Conservation (phyloP, 2,797 vertebrate species). For the Halcyon smyrnensis region DNA sequence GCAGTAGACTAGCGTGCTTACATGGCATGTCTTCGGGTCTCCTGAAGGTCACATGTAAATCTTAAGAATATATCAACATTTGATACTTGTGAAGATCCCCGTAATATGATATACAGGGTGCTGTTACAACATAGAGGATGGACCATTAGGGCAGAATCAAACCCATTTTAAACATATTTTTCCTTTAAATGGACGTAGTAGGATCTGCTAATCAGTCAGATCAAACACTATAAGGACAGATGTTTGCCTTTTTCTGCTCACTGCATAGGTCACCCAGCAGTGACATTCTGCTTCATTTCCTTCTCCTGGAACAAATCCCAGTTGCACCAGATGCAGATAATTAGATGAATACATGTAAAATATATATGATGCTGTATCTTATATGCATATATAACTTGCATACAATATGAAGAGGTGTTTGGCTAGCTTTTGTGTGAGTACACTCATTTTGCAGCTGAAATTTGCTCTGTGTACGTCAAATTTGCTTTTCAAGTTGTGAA, state of each 20-base stretch:
- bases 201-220: background rate
- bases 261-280: background rate
- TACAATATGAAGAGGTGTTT: background rate
- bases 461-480: background rate
- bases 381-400: background rate
- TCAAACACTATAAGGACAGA: background rate
- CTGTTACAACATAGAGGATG: background rate
- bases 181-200: background rate
- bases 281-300: background rate
- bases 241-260: background rate
- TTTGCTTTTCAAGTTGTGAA: background rate
- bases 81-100: background rate
- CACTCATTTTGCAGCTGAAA: background rate
- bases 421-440: background rate
- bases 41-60: background rate
- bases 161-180: background rate
- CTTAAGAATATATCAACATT: background rate
- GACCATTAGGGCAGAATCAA: fast-evolving
- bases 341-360: background rate
- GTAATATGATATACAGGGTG: background rate
- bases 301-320: background rate
- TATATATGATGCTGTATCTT: background rate
- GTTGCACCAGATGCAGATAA: background rate
- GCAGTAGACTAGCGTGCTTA: background rate
- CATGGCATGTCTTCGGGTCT: background rate